Conservation (phyloP, 2,113 vertebrate species). For the Aptenodytes patagonicus region DNA sequence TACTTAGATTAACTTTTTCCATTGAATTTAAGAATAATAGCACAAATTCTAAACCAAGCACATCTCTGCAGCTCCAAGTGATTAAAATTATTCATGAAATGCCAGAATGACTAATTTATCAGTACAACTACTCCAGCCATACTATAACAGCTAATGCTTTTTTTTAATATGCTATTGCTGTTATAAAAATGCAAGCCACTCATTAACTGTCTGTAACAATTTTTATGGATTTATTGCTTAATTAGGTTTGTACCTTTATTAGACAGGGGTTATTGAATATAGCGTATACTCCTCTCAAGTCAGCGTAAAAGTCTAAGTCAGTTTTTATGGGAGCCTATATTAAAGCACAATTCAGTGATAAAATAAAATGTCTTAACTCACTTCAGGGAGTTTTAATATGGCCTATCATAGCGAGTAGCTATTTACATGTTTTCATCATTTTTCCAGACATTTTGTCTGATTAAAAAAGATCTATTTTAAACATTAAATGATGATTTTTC, state of each 20-base stretch:
- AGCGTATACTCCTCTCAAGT: not conserved
- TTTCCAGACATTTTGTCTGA: not conserved
- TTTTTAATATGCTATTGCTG: slow-evolving; percentile 19
- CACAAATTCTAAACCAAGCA: not conserved
- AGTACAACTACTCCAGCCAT: not conserved
- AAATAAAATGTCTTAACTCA: slow-evolving; percentile 27
- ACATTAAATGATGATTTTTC: not conserved
- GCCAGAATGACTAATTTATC: slow-evolving; percentile 13
- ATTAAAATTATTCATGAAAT: not conserved
- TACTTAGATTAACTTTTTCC: not conserved
- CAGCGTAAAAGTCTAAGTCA: slow-evolving; percentile 10
- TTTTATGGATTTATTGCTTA: slow-evolving; percentile 67
- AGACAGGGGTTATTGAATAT: slow-evolving; percentile 45
- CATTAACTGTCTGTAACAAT: slow-evolving; percentile 43
- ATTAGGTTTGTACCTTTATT: slow-evolving; percentile 63
- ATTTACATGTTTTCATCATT: not conserved
- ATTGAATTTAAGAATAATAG: not conserved
- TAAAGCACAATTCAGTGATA: slow-evolving; percentile 31
- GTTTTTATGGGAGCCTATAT: slow-evolving; percentile 29
- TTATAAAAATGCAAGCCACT: slow-evolving; percentile 49
- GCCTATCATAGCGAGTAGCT: not conserved
- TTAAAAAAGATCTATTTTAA: not conserved
- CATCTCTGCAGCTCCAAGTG: not conserved
- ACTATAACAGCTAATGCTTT: not conserved
- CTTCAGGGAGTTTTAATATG: not conserved